Percentiles rank a stretch among this genome's conserved stretches.
These are phyloP conservation scores for Himalopsyche phryganea DNA, from an alignment of 1,140 invertebrate genomes.

Conservation along the genomic window DNA sequence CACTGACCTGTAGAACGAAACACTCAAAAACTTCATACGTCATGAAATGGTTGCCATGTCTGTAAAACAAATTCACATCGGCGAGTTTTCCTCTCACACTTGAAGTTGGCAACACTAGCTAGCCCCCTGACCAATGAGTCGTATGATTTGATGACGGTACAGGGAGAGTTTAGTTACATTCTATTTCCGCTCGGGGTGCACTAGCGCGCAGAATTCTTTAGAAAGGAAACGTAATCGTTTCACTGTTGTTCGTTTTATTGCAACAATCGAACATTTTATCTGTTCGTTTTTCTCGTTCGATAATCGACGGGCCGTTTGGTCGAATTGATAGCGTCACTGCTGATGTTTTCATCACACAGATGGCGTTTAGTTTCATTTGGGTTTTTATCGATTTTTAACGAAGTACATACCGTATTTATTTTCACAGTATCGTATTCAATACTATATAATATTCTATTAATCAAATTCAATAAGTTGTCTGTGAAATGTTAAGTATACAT, in stretches of 20 bases:
- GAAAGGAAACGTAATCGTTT: no score
- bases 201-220: not conserved
- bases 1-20: no score
- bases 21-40: no score
- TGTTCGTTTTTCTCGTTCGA: not conserved
- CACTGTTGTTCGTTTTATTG: no score
- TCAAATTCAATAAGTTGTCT: no score
- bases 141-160: constrained; percentile 32
- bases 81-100: no score
- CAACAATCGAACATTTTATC: not conserved
- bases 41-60: constrained; percentile 26
- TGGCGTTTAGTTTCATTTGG: not conserved
- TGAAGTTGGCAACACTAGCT: constrained; percentile 9
- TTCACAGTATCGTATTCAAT: no score
- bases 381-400: not conserved
- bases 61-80: constrained; percentile 19
- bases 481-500: no score
- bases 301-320: not conserved
- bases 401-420: not conserved
- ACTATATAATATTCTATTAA: no score
- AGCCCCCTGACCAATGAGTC: constrained; percentile 25
- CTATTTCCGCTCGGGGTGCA: constrained; percentile 15
- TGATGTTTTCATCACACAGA: no score
- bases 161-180: constrained; percentile 30
- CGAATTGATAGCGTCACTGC: no score